These are phyloP conservation scores for Ceyx cyanopectus DNA, from an alignment of 2,113 vertebrate genomes.

Conservation along the genomic window DNA sequence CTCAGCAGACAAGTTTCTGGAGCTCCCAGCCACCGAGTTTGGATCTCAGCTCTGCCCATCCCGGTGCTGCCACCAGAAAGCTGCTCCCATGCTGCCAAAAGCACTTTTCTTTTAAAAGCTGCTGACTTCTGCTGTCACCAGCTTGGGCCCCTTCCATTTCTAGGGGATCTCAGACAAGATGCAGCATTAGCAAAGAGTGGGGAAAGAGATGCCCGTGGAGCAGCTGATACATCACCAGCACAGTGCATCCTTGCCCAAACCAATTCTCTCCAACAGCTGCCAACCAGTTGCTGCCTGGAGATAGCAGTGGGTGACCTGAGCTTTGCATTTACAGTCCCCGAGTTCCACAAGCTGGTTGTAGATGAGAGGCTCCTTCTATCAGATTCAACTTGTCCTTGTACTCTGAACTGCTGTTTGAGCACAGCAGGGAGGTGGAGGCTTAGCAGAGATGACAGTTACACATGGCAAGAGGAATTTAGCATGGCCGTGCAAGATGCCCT, in stretches of 20 bases:
- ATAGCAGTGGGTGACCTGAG: neutral
- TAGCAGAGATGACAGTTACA: neutral
- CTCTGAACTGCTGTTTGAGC: neutral
- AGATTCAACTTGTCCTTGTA: rapidly evolving
- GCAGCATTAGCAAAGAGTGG: neutral
- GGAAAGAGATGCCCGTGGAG: neutral
- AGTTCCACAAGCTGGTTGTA: neutral
- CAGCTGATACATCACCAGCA: neutral
- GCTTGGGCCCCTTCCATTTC: neutral
- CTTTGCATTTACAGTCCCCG: neutral
- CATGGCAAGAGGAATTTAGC: neutral
- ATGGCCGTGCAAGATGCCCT: neutral
- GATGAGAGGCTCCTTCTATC: neutral
- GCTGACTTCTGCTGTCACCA: neutral
- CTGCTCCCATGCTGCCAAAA: neutral
- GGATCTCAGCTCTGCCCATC: neutral
- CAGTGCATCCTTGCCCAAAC: neutral
- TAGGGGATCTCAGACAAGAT: neutral
- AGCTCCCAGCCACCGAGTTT: neutral
- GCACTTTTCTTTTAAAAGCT: neutral
- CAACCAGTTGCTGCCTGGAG: neutral
- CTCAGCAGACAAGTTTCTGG: neutral
- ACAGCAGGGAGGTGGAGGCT: neutral
- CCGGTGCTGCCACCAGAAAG: neutral
- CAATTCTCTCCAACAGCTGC: neutral